Evolutionary conservation across 2,797 vertebrate species (phyloP), one percentile per base, ranked within the genome.

Genomic region (Spinibarbus caldwelli): DNA sequence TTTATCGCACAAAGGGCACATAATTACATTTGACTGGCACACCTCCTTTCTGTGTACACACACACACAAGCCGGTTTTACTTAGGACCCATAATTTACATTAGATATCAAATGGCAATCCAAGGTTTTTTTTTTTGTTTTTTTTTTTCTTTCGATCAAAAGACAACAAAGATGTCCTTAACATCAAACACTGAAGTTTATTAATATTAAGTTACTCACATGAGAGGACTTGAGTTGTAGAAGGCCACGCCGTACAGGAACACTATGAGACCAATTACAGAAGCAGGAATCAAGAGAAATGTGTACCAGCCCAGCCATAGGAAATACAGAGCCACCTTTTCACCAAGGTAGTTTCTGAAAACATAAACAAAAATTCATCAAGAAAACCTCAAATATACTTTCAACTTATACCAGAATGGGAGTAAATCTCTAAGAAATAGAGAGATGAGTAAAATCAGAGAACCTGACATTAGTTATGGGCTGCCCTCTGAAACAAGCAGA

Each of bases 251-350:
- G 23, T 95, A 95, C 52, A 97, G 93, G 14, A 98, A 95, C 38
- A 97, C 85, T 0, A 95, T 0, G 78, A 97, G 5, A 31, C 98
- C 98, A 0, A 89, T 89, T 31, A 92, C 0, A 0, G 98, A 96
- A 0, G 98, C 97, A 0, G 95, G 88, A 19, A 95, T 90, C 85
- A 99, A 95, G 91, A 98, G 93, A 75, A 73, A 95, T 9, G 97
- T 99, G 92, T 99, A 99, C 97, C 97, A 99, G 82, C 97, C 96
- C 72, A 99, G 92, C 98, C 98, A 99, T 80, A 97, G 93, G 4
- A 97, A 99, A 92, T 99, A 99, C 85, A 99, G 90, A 2, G 97
- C 97, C 90, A 97, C 96, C 91, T 99, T 98, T 93, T 99, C 98
- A 0, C 98, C 98, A 49, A 99, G 98, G 90, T 99, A 99, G 82